phyloP scores from a whole-genome alignment of 2,113 vertebrate genomes.

The Lampris incognitus region DNA sequence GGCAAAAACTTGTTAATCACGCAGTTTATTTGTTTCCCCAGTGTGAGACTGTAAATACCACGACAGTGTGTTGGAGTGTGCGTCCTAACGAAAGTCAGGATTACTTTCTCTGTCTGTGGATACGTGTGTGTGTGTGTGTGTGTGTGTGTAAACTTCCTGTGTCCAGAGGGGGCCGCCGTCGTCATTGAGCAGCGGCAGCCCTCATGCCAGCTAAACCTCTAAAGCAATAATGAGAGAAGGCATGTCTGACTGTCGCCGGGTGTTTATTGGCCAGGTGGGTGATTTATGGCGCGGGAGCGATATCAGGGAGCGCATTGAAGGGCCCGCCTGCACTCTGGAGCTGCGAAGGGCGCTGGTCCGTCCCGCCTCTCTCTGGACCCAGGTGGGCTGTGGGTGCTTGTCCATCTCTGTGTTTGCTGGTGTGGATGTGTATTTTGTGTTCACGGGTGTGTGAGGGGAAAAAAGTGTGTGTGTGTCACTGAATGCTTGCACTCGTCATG shows the following conservation, averaged over 20 bases:
- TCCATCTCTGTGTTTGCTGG: constrained; percentile 3
- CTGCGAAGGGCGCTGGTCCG: background rate
- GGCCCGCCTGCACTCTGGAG: constrained; percentile 2
- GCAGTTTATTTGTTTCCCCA: constrained; percentile 83
- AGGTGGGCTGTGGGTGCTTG: background rate
- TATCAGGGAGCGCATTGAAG: constrained; percentile 11
- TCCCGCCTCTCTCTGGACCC: background rate
- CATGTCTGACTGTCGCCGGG: constrained; percentile 55
- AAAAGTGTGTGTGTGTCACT: background rate
- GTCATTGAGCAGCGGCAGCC: constrained; percentile 70
- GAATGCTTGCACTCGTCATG: constrained; percentile 13
- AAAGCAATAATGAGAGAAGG: constrained; percentile 70
- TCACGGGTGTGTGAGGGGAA: background rate
- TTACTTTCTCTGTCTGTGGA: constrained; percentile 62
- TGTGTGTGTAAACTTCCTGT: constrained; percentile 57
- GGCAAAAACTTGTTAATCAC: constrained; percentile 83
- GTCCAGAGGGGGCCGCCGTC: constrained; percentile 72
- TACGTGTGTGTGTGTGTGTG: background rate
- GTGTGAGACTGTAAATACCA: constrained; percentile 81
- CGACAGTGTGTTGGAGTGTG: constrained; percentile 74
- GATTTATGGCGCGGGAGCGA: constrained; percentile 59
- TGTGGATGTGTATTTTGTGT: background rate
- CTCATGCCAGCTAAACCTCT: constrained; percentile 64
- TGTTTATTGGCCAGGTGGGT: constrained; percentile 68
- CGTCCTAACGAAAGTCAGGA: constrained; percentile 71